These are phyloP conservation scores for Gila robusta DNA, from an alignment of 2,797 vertebrate genomes.

Conservation along the genomic window DNA sequence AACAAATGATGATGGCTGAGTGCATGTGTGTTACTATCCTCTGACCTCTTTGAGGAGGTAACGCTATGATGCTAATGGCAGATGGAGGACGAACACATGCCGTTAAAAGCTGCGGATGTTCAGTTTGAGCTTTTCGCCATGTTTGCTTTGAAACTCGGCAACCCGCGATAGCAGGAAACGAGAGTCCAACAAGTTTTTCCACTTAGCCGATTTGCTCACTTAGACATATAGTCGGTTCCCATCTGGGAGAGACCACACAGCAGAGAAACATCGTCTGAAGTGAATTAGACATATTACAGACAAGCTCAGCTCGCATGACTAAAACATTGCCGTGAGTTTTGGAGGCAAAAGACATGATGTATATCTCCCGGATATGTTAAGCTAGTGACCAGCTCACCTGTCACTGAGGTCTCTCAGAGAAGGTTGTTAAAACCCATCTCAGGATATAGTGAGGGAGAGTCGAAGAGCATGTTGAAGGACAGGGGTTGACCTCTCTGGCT, in stretches of 20 bases:
- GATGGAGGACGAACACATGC: background rate
- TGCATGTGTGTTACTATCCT: background rate
- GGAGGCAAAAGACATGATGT: constrained; percentile 6
- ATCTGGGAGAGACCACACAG: constrained; percentile 22
- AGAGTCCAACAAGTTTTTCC: constrained; percentile 40
- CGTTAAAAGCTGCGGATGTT: background rate
- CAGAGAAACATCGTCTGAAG: constrained; percentile 7
- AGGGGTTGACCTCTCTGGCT: constrained; percentile 64
- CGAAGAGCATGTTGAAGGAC: constrained; percentile 46
- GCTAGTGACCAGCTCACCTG: constrained; percentile 38
- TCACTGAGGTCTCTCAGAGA: constrained; percentile 32
- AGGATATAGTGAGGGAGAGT: constrained; percentile 33
- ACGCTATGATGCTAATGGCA: constrained; percentile 24
- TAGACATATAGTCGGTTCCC: constrained; percentile 30
- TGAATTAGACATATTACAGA: constrained; percentile 54
- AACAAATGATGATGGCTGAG: background rate
- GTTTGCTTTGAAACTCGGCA: constrained; percentile 19
- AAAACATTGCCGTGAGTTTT: constrained; percentile 10
- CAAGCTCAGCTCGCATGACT: constrained; percentile 38
- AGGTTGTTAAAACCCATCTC: constrained; percentile 50
- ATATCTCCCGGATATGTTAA: constrained; percentile 1
- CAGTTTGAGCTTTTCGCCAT: background rate
- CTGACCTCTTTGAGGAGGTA: background rate
- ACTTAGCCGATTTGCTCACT: constrained; percentile 41
- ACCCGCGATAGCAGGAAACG: constrained; percentile 10